phyloP scores from a whole-genome alignment of 2,888 invertebrate species.

The Ormia ochracea region DNA sequence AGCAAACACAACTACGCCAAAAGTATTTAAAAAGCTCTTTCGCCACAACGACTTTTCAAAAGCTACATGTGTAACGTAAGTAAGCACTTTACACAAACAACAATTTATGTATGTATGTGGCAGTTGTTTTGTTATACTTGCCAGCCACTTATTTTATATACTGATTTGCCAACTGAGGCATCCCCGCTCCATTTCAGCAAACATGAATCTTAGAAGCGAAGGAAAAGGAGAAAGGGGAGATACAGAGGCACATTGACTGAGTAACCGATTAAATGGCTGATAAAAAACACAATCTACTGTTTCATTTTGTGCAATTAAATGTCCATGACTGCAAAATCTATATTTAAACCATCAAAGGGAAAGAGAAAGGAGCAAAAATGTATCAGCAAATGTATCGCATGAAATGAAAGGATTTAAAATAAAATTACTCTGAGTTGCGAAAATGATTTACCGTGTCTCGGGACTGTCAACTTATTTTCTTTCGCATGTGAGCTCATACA shows the following conservation, averaged over 20 bases:
- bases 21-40: no score
- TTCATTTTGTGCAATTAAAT: not conserved
- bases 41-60: no score
- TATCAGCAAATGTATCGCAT: not conserved
- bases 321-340: constrained; percentile 16
- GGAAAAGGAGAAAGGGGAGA: not conserved
- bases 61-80: no score
- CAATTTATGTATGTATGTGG: no score
- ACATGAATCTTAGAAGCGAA: not conserved
- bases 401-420: constrained; percentile 17
- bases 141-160: no score
- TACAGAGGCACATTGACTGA: not conserved
- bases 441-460: constrained; percentile 55
- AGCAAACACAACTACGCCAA: no score
- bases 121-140: no score
- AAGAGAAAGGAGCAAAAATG: not conserved
- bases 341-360: not conserved
- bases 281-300: not conserved
- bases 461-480: constrained; percentile 2
- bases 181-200: constrained; percentile 1
- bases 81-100: no score
- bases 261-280: not conserved
- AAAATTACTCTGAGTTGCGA: constrained; percentile 66
- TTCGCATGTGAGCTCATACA: not conserved
- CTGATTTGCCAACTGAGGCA: no score